These are phyloP conservation scores for Eubucco bourcierii DNA, from an alignment of 2,113 vertebrate genomes.

Conservation along the genomic window DNA sequence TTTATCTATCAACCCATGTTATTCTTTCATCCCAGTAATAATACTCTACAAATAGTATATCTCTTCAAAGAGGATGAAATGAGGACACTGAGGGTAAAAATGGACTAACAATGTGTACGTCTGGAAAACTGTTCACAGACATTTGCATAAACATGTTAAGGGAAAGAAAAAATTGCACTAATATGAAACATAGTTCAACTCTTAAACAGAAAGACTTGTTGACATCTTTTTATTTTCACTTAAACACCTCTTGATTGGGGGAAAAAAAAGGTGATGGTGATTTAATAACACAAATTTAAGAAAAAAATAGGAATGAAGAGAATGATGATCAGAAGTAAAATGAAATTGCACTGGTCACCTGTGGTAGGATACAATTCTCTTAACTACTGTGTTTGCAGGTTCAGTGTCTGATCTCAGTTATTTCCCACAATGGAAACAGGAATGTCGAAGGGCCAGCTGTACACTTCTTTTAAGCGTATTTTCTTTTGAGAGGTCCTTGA, in stretches of 20 bases:
- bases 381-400: background rate
- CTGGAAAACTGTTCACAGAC: background rate
- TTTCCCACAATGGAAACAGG: background rate
- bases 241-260: background rate
- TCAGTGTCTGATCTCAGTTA: background rate
- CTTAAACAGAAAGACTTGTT: background rate
- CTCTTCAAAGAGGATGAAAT: background rate
- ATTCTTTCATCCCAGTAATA: background rate
- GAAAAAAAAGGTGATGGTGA: background rate
- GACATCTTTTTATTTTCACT: background rate
- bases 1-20: constrained; percentile 28
- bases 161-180: background rate
- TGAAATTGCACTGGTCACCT: background rate
- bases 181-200: background rate
- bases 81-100: background rate
- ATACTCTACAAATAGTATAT: constrained; percentile 1
- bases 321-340: background rate
- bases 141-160: background rate
- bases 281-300: background rate
- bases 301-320: background rate
- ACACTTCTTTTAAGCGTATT: background rate
- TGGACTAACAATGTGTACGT: fast-evolving
- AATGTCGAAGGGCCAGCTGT: background rate
- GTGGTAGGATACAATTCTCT: background rate
- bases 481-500: background rate